phyloP scores from a whole-genome alignment of 2,888 invertebrate species.

The Phortica magna region DNA sequence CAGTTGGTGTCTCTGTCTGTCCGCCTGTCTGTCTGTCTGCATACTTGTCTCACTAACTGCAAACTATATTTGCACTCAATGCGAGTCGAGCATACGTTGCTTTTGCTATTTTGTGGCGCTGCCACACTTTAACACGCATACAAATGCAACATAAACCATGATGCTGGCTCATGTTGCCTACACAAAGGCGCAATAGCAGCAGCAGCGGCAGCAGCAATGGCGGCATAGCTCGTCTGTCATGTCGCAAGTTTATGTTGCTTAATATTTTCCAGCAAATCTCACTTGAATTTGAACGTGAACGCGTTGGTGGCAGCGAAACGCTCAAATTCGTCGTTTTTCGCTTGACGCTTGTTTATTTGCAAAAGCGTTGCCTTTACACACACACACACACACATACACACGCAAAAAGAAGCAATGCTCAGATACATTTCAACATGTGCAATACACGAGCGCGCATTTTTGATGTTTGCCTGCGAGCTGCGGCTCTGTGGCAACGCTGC shows the following conservation, averaged over 20 bases:
- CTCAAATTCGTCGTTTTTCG: neutral
- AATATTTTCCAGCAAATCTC: slow-evolving; percentile 31
- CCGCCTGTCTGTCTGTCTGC: neutral
- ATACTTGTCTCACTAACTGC: neutral
- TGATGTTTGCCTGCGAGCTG: neutral
- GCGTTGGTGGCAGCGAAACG: neutral
- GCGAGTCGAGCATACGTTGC: neutral
- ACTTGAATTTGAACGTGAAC: slow-evolving; percentile 1
- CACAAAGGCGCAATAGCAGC: neutral
- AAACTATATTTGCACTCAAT: slow-evolving; percentile 17
- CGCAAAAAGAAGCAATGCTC: slow-evolving; percentile 3
- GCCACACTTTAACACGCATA: neutral
- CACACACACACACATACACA: neutral
- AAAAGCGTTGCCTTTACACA: neutral
- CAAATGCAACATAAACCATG: neutral
- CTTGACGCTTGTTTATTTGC: slow-evolving; percentile 20
- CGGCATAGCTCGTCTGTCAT: neutral
- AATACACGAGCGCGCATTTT: neutral
- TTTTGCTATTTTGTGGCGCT: neutral
- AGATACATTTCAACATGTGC: slow-evolving; percentile 4
- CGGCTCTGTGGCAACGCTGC: neutral
- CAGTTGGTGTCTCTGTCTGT: neutral
- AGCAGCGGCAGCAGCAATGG: neutral
- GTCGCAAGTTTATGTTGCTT: slow-evolving; percentile 25
- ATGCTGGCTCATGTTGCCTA: neutral